Conservation (phyloP, 1,140 invertebrate species). For the Leptinotarsa texana region DNA sequence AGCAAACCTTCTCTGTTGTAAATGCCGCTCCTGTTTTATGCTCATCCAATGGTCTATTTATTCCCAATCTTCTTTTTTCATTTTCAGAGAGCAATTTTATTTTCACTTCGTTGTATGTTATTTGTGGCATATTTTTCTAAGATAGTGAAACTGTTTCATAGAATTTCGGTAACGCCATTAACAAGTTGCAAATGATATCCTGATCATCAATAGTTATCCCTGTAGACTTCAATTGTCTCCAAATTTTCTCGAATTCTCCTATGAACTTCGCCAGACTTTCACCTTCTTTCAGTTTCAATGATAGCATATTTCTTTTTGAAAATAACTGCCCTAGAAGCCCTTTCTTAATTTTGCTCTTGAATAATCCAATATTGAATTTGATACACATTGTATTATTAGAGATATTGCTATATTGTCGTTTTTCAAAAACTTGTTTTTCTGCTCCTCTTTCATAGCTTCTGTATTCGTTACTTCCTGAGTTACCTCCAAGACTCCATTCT, state of each 20-base stretch:
- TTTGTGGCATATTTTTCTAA: slow-evolving; percentile 32
- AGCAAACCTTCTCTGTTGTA: neutral
- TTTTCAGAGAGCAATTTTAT: slow-evolving; percentile 21
- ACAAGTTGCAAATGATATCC: slow-evolving; percentile 32
- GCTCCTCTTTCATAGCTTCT: neutral
- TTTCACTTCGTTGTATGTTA: slow-evolving; percentile 27
- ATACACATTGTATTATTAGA: slow-evolving; percentile 33
- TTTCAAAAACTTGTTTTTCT: slow-evolving; percentile 14
- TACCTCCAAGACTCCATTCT: slow-evolving; percentile 25
- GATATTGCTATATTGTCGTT: slow-evolving; percentile 21
- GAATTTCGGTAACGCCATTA: slow-evolving; percentile 33
- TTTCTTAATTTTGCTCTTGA: slow-evolving; percentile 32
- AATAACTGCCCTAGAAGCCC: slow-evolving; percentile 33
- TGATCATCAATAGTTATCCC: slow-evolving; percentile 31
- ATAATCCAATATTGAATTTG: slow-evolving; percentile 28
- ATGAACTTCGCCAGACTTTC: slow-evolving; percentile 29
- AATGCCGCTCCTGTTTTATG: neutral
- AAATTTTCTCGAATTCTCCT: slow-evolving; percentile 31
- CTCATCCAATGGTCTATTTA: neutral
- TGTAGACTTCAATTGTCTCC: slow-evolving; percentile 34
- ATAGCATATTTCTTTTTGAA: slow-evolving; percentile 33
- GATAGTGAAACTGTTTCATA: slow-evolving; percentile 33
- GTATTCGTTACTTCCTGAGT: slow-evolving; percentile 20
- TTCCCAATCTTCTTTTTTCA: neutral
- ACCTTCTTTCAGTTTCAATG: slow-evolving; percentile 34